Conservation (phyloP, 2,113 vertebrate species). For the Mastomys natalensis region DNA sequence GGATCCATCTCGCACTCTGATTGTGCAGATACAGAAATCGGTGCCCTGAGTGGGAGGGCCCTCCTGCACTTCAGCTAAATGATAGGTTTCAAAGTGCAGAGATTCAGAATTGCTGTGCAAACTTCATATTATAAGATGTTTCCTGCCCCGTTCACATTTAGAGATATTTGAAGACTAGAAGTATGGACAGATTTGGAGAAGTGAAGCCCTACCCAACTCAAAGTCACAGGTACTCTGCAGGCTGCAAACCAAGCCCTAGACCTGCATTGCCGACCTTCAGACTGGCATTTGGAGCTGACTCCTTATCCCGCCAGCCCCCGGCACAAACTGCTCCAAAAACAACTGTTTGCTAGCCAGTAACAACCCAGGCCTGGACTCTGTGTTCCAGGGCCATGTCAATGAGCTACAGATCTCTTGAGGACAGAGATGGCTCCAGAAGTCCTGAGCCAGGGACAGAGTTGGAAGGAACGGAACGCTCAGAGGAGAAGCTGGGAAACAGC, state of each 20-base stretch:
- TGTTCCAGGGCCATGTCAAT: conserved; percentile 40
- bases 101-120: no score
- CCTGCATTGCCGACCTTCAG: no score
- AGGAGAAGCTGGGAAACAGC: background rate
- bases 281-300: background rate
- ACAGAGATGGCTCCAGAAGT: background rate
- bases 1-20: background rate
- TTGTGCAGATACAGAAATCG: background rate
- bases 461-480: background rate
- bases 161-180: background rate
- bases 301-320: background rate
- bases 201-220: background rate
- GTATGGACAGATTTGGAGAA: background rate
- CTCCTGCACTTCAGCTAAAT: background rate
- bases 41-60: background rate
- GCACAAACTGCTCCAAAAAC: conserved; percentile 55
- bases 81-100: no score
- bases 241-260: background rate
- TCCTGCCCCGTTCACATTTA: background rate
- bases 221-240: background rate
- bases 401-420: conserved; percentile 34
- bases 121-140: background rate
- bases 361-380: conserved; percentile 43
- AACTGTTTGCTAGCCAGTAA: conserved; percentile 69
- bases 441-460: background rate